phyloP scores from a whole-genome alignment of 2,797 vertebrate species.

The Linurgus olivaceus region DNA sequence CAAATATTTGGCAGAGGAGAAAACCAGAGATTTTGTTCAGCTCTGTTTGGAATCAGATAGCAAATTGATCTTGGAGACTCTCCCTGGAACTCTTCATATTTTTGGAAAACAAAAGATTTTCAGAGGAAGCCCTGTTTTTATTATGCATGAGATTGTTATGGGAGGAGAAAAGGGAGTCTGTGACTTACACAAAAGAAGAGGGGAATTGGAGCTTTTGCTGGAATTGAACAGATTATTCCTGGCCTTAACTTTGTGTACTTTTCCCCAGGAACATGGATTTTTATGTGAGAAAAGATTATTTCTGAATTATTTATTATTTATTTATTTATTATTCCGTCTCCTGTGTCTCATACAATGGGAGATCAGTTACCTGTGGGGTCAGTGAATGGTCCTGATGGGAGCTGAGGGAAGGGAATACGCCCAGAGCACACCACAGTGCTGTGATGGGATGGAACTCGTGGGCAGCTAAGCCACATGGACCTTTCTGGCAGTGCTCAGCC shows the following conservation, averaged over 20 bases:
- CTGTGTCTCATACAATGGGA: neutral
- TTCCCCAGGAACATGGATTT: conserved; percentile 58
- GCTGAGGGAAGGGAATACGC: neutral
- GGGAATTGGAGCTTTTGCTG: conserved; percentile 43
- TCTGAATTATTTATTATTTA: conserved; percentile 54
- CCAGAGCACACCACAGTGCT: neutral
- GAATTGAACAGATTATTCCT: conserved; percentile 61
- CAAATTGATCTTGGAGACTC: conserved; percentile 64
- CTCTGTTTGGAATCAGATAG: conserved; percentile 68
- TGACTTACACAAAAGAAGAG: conserved; percentile 45
- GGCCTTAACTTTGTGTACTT: conserved; percentile 54
- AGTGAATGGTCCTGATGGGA: neutral
- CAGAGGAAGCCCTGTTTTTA: conserved; percentile 66
- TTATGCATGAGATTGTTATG: conserved; percentile 64
- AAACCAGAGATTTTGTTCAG: conserved; percentile 66
- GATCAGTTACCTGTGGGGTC: conserved; percentile 42
- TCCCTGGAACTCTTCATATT: conserved; percentile 65
- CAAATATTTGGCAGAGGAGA: conserved; percentile 74
- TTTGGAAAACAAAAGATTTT: conserved; percentile 70
- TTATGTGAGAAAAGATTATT: conserved; percentile 62
- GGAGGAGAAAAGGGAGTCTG: conserved; percentile 60
- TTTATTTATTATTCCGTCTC: conserved; percentile 7
- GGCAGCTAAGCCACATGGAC: neutral
- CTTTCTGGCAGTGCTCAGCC: neutral
- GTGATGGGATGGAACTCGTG: neutral